Percentiles rank a stretch among this genome's conserved stretches.
Conservation (phyloP, 2,113 vertebrate species). For the western clawed frog (Xenopus tropicalis) region DNA sequence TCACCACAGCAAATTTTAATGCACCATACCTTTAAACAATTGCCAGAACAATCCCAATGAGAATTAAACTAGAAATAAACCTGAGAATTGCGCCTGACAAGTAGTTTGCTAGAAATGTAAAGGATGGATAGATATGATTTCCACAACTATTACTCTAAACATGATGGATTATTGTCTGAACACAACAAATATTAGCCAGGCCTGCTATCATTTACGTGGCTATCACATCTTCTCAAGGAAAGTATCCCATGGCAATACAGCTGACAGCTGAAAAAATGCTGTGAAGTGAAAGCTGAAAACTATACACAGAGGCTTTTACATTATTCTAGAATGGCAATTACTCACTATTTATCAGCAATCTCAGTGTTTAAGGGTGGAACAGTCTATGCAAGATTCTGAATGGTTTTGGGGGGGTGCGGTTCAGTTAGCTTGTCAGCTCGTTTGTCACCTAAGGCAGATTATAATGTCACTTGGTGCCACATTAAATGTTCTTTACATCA, state of each 20-base stretch:
- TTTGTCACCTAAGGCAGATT: too few relatives aligned
- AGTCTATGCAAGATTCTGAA: too few relatives aligned
- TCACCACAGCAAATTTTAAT: too few relatives aligned
- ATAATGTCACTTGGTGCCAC: too few relatives aligned
- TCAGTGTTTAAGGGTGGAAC: too few relatives aligned
- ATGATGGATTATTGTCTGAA: constrained; percentile 34
- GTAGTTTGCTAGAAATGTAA: neutral
- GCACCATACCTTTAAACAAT: neutral
- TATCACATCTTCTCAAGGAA: constrained; percentile 17
- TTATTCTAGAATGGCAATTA: neutral
- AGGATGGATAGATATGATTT: constrained; percentile 19
- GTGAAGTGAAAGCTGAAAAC: neutral
- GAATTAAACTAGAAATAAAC: constrained; percentile 13
- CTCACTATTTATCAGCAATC: neutral
- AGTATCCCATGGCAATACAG: constrained; percentile 25
- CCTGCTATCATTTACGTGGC: constrained; percentile 2
- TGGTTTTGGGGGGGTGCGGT: too few relatives aligned
- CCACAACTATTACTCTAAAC: constrained; percentile 9
- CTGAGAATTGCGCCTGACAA: constrained; percentile 10
- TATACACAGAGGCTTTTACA: neutral
- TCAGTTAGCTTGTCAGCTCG: too few relatives aligned
- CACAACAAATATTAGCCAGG: constrained; percentile 31
- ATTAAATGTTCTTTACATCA: too few relatives aligned
- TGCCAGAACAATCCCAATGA: constrained; percentile 4
- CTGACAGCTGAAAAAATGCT: constrained; percentile 18